Base-by-base conservation (phyloP, 2,113 vertebrate species). In the Aspidoscelis tigris region DNA sequence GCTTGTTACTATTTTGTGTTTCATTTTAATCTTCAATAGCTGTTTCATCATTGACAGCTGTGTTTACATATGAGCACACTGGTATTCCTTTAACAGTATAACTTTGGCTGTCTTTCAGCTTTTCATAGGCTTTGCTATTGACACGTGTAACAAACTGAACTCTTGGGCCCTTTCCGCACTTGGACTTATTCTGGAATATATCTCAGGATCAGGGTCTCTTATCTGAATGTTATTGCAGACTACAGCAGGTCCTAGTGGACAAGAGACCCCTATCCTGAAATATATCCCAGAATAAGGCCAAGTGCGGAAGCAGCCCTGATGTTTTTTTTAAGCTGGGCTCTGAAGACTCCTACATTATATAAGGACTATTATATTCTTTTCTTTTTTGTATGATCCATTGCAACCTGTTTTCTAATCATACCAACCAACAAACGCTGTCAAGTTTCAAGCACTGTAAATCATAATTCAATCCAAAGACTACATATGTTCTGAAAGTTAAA, bases 11-110 rank as follows among this genome's bases (percentile, higher is more conserved):
- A 79, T 50, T 6, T 73, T 84, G 69, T 64, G n/a, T 74, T 74
- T 79, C 70, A 53, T 74, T 74, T 74, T n/a, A 43, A 73, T 80
- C 16, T 39, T 53, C 61, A 64, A 22, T 53, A 66, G 33, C 69
- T 79, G 12, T 64, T 84, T 72, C 26, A 50, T n/a, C 76, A 79
- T 8, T 65, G 77, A 80, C 68, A 84, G 83, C 83, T 84, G 77
- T 80, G 58, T 85, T 85, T 85, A 85, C 3, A 74, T 80, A 74
- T 55, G 33, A 39, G 69, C 65, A 73, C 24, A 41, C 66, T 2
- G 7, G 58, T 58, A 80, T 84, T 71, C 66, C 69, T 78, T 84
- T 78, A 71, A 41, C 14, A 11, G 50, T 65, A 50, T 24, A 79
- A 33, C 14, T 73, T 66, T 74, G 44, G 58, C 70, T 73, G 26